Conservation (phyloP, 2,113 vertebrate species). For the Talpa occidentalis region DNA sequence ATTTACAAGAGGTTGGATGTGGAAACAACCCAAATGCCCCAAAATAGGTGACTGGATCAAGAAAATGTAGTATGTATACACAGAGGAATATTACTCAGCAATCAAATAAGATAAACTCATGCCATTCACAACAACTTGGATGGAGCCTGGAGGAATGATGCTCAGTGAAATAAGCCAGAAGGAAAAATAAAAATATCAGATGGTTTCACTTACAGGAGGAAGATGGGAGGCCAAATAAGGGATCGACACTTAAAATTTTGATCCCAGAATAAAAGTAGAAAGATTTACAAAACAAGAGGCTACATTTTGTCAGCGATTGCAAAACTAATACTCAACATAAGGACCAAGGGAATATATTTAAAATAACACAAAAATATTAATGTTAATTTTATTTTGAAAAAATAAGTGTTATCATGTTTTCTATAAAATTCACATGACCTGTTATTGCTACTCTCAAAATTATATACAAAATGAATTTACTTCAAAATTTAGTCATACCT, state of each 20-base stretch:
- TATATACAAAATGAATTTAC: not conserved
- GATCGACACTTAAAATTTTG: not conserved
- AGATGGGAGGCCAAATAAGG: too few relatives aligned
- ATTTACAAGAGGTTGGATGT: too few relatives aligned
- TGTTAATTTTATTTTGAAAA: not conserved
- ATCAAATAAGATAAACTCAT: too few relatives aligned
- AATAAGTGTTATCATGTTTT: not conserved
- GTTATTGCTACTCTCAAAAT: not conserved
- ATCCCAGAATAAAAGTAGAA: not conserved
- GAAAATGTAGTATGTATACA: too few relatives aligned
- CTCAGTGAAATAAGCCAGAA: too few relatives aligned
- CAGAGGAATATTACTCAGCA: too few relatives aligned
- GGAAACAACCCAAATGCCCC: too few relatives aligned
- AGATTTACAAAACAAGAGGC: not conserved
- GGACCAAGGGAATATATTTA: not conserved
- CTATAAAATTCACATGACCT: not conserved
- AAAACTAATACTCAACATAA: not conserved
- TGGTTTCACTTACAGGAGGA: too few relatives aligned
- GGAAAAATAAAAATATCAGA: too few relatives aligned
- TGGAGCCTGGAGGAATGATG: too few relatives aligned
- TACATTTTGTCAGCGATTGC: not conserved
- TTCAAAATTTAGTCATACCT: not conserved
- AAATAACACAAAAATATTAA: not conserved
- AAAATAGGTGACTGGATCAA: too few relatives aligned
- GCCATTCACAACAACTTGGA: too few relatives aligned